Evolutionary conservation across 1,140 invertebrate species (phyloP).

Genomic region (Drosophila trapezifrons): DNA sequence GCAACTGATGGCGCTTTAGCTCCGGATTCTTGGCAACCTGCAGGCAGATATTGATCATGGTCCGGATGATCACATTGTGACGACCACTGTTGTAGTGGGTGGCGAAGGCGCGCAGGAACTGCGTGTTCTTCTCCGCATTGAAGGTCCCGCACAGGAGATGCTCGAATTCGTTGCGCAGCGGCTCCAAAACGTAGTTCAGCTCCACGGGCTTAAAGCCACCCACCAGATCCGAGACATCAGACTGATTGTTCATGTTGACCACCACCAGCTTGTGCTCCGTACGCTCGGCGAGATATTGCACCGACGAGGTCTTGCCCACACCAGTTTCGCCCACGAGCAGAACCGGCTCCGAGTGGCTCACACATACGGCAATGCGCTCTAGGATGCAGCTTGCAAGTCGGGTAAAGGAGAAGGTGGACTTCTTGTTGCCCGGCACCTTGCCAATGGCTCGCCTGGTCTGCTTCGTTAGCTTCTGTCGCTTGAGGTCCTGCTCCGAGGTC

Average conservation of each 20-base stretch:
- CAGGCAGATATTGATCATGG: constrained; percentile 89
- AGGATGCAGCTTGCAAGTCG: constrained; percentile 91
- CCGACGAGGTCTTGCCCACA: constrained; percentile 98
- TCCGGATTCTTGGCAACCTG: constrained; percentile 85
- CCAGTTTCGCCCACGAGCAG: constrained; percentile 99
- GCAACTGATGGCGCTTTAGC: constrained; percentile 41
- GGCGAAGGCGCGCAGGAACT: constrained; percentile 92
- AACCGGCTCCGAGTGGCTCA: constrained; percentile 94
- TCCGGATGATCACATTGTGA: constrained; percentile 92
- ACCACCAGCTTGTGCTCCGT: constrained; percentile 94
- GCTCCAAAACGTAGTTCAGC: constrained; percentile 92
- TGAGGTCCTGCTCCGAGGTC: constrained; percentile 38
- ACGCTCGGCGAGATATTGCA: constrained; percentile 95
- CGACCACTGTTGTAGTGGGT: constrained; percentile 89
- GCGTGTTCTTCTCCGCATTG: constrained; percentile 91
- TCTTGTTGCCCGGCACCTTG: constrained; percentile 65
- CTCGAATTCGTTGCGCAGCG: constrained; percentile 93
- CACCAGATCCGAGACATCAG: constrained; percentile 97
- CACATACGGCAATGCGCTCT: constrained; percentile 93
- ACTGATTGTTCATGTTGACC: constrained; percentile 99
- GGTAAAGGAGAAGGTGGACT: constrained; percentile 91
- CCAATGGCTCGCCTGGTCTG: constrained; percentile 32
- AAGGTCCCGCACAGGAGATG: constrained; percentile 92
- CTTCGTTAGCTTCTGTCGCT: constrained; percentile 61
- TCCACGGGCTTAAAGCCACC: constrained; percentile 99